A percentile compares a stretch with the other conserved stretches of the same genome.
Evolutionary conservation across 2,888 invertebrate genomes (phyloP).

Genomic region (Agrochola litura): DNA sequence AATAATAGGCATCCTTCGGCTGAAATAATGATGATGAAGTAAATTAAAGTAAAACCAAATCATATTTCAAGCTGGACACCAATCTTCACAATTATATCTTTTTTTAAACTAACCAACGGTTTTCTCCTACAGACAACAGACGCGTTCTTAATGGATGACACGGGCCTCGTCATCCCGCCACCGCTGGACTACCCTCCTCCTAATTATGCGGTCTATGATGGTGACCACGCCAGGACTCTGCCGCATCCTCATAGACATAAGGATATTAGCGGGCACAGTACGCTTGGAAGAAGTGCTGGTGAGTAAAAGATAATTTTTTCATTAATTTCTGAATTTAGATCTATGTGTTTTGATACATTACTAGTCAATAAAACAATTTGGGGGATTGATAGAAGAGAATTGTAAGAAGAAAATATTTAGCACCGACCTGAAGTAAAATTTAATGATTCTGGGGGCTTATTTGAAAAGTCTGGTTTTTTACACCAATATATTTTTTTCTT

Average conservation of each 20-base stretch:
- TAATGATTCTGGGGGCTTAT: too few relatives aligned
- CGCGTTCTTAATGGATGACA: slow-evolving; percentile 90
- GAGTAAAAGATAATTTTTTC: slow-evolving; percentile 56
- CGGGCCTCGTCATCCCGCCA: slow-evolving; percentile 90
- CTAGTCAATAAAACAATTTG: too few relatives aligned
- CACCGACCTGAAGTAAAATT: too few relatives aligned
- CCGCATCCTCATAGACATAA: slow-evolving; percentile 91
- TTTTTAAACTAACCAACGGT: not conserved
- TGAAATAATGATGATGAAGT: too few relatives aligned
- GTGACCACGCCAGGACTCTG: slow-evolving; percentile 87
- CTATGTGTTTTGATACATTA: too few relatives aligned
- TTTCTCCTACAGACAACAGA: slow-evolving; percentile 84
- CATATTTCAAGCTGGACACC: too few relatives aligned
- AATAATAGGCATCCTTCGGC: too few relatives aligned
- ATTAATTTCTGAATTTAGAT: too few relatives aligned
- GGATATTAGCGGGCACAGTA: slow-evolving; percentile 87
- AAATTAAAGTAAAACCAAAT: not conserved
- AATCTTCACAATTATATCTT: not conserved
- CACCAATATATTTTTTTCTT: too few relatives aligned
- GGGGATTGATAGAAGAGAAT: too few relatives aligned
- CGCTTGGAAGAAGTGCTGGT: slow-evolving; percentile 90
- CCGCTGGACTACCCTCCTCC: slow-evolving; percentile 93
- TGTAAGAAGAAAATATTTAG: too few relatives aligned
- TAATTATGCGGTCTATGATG: slow-evolving; percentile 87
- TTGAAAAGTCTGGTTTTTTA: too few relatives aligned